Conservation (phyloP, 1,140 invertebrate species). For the Limonius californicus region DNA sequence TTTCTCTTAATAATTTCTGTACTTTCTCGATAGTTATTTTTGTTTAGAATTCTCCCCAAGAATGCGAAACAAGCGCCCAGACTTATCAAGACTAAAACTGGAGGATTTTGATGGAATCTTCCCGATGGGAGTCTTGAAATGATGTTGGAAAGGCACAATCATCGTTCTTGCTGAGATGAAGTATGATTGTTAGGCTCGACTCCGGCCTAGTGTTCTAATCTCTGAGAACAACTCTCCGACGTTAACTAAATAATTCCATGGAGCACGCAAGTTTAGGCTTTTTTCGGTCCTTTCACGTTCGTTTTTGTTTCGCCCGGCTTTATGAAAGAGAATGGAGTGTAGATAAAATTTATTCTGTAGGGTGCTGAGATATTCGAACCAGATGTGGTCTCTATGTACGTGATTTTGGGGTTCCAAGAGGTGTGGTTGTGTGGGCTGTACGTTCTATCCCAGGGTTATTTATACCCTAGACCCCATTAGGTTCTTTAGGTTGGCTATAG, state of each 20-base stretch:
- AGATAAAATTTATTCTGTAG: constrained; percentile 1
- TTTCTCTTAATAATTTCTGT: too few relatives aligned
- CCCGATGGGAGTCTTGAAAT: neutral
- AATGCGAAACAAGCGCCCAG: too few relatives aligned
- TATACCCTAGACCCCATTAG: neutral
- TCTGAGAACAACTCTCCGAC: neutral
- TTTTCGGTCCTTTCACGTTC: neutral
- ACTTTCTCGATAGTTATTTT: too few relatives aligned
- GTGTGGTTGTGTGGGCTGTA: neutral
- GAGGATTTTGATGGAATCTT: neutral
- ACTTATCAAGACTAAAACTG: neutral
- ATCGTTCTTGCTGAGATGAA: neutral
- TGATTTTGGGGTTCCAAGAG: neutral
- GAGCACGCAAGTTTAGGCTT: neutral
- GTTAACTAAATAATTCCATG: neutral
- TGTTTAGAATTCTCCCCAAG: too few relatives aligned
- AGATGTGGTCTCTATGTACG: neutral
- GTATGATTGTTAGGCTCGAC: neutral
- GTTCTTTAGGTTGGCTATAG: constrained; percentile 1
- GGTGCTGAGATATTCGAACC: neutral
- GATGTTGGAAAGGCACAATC: constrained; percentile 1
- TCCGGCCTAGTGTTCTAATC: neutral
- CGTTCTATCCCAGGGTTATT: neutral
- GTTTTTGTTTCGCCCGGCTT: neutral
- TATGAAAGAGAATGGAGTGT: neutral